These are phyloP conservation scores for Mamestra configurata DNA, from an alignment of 1,140 invertebrate genomes.

Conservation along the genomic window DNA sequence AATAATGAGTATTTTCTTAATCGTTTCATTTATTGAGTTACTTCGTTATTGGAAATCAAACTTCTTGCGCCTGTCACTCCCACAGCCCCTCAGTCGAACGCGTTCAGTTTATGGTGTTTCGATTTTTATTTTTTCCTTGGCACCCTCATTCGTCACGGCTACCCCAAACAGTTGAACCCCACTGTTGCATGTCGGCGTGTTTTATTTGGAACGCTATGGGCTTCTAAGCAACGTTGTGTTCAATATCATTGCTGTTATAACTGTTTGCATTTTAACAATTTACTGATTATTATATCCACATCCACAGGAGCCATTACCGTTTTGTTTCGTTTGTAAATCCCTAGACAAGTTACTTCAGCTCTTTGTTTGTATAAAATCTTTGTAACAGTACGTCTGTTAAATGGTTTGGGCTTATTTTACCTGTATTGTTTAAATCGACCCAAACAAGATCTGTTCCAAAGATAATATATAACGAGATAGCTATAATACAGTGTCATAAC, in stretches of 20 bases:
- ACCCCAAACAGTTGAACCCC: constrained; percentile 80
- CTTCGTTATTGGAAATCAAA: constrained; percentile 35
- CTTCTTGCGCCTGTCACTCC: constrained; percentile 55
- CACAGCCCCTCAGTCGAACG: constrained; percentile 60
- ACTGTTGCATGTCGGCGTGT: constrained; percentile 53
- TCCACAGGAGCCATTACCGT: background rate
- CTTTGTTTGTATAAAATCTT: constrained; percentile 15
- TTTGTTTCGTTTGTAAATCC: background rate
- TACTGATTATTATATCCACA: background rate
- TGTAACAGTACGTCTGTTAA: background rate
- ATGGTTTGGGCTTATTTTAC: constrained; percentile 13
- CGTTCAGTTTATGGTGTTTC: constrained; percentile 74
- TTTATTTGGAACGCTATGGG: constrained; percentile 50
- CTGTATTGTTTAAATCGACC: constrained; percentile 8
- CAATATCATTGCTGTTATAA: constrained; percentile 16
- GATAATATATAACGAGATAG: constrained; percentile 38
- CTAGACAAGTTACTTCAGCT: background rate
- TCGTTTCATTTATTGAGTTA: constrained; percentile 31
- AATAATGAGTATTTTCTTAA: constrained; percentile 57
- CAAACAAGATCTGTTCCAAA: constrained; percentile 32
- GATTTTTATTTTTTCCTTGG: constrained; percentile 74
- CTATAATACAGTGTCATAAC: constrained; percentile 38
- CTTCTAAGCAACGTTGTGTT: constrained; percentile 28
- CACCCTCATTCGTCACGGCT: constrained; percentile 80
- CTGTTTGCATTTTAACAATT: background rate